A percentile compares a stretch with the other conserved stretches of the same genome.
These are phyloP conservation scores for Sanderia malayensis DNA, from an alignment of 30 jellyfish, hydroid and myxozoan species.

Conservation along the genomic window DNA sequence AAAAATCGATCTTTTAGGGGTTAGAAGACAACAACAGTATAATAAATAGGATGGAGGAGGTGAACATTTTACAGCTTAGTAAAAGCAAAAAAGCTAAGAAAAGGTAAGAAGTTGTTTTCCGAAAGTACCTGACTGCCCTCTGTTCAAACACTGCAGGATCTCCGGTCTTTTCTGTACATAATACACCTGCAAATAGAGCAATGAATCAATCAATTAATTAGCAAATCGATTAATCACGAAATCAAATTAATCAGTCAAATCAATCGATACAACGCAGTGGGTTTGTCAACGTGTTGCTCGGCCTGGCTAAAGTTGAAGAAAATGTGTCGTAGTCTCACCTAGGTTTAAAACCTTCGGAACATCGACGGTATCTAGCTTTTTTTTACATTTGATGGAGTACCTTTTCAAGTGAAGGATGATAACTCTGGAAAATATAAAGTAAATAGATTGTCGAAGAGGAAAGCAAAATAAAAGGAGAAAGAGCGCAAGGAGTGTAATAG, in stretches of 20 bases:
- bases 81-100: no score
- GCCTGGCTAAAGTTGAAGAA: not conserved
- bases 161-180: slow-evolving; percentile 44
- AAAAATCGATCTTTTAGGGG: no score
- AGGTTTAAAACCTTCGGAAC: slow-evolving; percentile 62
- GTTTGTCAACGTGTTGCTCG: not conserved
- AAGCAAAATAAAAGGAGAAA: no score
- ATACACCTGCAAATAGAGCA: slow-evolving; percentile 24
- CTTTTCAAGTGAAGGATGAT: slow-evolving; percentile 81
- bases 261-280: not conserved
- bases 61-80: no score
- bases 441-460: no score
- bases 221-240: not conserved
- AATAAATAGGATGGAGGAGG: no score
- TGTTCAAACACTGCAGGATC: slow-evolving; percentile 25
- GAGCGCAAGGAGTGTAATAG: no score
- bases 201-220: not conserved
- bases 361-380: slow-evolving; percentile 54
- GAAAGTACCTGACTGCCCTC: not conserved
- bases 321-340: slow-evolving; percentile 28
- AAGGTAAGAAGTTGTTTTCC: no score
- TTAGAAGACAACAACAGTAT: no score
- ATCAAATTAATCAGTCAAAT: not conserved
- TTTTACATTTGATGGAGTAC: slow-evolving; percentile 48
- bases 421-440: slow-evolving; percentile 49